Evolutionary conservation across 2,888 invertebrate species (phyloP), one percentile per base, ranked within the genome.

Genomic region (Podotricha telesiphe): DNA sequence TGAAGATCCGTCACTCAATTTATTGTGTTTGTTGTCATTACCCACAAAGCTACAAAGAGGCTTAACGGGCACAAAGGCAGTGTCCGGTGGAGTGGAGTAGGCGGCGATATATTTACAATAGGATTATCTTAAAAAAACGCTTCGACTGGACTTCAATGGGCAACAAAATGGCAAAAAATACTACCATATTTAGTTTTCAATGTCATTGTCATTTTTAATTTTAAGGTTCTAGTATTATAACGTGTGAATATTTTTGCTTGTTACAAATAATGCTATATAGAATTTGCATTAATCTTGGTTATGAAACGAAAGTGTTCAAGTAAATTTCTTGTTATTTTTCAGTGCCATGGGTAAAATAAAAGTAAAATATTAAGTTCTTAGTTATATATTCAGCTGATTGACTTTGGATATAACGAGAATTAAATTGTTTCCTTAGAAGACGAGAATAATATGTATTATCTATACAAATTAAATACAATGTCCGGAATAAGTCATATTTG

Each of bases 21-120:
- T n/a, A 40, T 66, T 66, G 65, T 58, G 45, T n/a, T n/a, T 59
- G 59, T 66, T 66, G 58, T 58, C 40, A 40, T 66, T 50, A 58
- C 56, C 65, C 65, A 65, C 48, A 65, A 58, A 37, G 48, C 48
- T 37, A 47, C 48, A 48, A 56, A 56, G 56, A 20, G 47, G 65
- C 20, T 48, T 22, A 40, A 20, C 37, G 50, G 56, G 65, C 11
- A 59, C 17, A 59, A 59, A 11, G 48, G 5, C 51, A 40, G 20
- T 51, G 63, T 51, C 63, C 67, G 50, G 40, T 53, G 10, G 5
- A 40, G 42, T 11, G 20, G 50, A 53, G 67, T 34, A 61, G 59
- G 67, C 45, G 67, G 67, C 51, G 66, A 42, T 28, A 19, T 53
- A 15, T 15, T 42, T 13, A 51, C 42, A 53, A 61, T 67, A 42